Evolutionary conservation across 2,797 vertebrate species (phyloP), one percentile per base, ranked within the genome.

Genomic region (Moxostoma hubbsi): DNA sequence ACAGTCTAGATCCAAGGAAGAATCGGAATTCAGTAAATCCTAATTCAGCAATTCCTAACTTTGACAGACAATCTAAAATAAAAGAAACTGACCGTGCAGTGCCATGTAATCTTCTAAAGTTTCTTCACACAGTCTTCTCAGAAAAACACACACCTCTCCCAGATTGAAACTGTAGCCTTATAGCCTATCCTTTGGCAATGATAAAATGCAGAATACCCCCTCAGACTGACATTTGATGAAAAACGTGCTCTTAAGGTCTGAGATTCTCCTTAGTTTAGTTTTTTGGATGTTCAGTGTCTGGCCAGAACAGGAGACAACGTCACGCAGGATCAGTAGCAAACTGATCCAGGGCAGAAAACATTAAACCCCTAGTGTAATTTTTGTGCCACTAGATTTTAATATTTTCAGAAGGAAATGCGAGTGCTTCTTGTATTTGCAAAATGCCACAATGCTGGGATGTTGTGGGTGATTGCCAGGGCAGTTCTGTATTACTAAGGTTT

Each of bases 101-200:
- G 7, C 49, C 43, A 43, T 24, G 69, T 47, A 70, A 79, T 65
- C 24, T 24, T 45, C 45, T 24, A 18, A 69, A 62, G 53, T 64
- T 63, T 55, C 16, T 68, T 67, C 49, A 73, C 45, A 66, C 49
- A 36, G 16, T 9, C 63, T 16, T 74, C 71, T 69, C 71, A 54
- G 9, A 63, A 55, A 13, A 69, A 59, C n/a, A 51, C 43, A 61
- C 63, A 53, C 16, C 73, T 58, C 45, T 54, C 43, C 36, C 57
- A 55, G 63, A 67, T 53, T 72, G n/a, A 18, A 72, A 68, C 73
- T 36, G 1, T 77, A 77, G 76, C 59, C 16, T 11, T 51, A 10
- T 8, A 51, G 6, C 9, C 11, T 46, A 67, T 67, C 65, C 7
- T 24, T 50, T 16, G 43, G 51, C 24, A 10, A 6, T 9, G 0